Percentiles rank a stretch among this genome's conserved stretches.
Evolutionary conservation across 2,888 invertebrate genomes (phyloP).

Genomic region (Trachelus iudaicus): DNA sequence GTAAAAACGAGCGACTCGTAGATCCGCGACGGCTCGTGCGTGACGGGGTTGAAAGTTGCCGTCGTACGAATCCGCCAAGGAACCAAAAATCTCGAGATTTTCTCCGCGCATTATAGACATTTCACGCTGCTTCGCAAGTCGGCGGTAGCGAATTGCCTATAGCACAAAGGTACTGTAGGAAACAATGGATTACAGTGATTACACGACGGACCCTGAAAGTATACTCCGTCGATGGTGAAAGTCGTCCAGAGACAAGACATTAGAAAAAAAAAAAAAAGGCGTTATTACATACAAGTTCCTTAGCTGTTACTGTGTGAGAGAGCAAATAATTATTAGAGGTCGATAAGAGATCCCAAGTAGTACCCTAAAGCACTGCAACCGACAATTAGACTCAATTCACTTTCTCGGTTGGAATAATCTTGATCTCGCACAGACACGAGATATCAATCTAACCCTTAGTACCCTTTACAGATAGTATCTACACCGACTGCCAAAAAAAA

Average conservation of each 20-base stretch:
- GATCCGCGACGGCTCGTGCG: not conserved
- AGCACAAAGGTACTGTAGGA: not conserved
- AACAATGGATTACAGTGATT: not conserved
- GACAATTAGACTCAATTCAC: not conserved
- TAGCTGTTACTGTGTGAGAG: not conserved
- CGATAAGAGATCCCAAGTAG: slow-evolving; percentile 3
- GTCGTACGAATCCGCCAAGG: not conserved
- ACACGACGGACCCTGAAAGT: not conserved
- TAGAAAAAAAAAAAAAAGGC: not conserved
- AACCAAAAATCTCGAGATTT: not conserved
- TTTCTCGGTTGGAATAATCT: not conserved
- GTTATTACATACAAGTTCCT: not conserved
- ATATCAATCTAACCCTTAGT: not conserved
- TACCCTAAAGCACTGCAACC: slow-evolving; percentile 22
- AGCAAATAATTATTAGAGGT: not conserved
- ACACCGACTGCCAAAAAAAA: not conserved
- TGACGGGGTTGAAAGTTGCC: not conserved
- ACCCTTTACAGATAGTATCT: not conserved
- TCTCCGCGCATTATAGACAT: not conserved
- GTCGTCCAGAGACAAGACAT: not conserved
- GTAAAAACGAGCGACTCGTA: not conserved
- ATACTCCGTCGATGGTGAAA: not conserved
- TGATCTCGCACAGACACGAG: not conserved
- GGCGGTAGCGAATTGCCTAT: not conserved
- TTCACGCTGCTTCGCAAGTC: not conserved